Evolutionary conservation across 2,888 invertebrate species (phyloP).

Genomic region (Lathronympha strigana): DNA sequence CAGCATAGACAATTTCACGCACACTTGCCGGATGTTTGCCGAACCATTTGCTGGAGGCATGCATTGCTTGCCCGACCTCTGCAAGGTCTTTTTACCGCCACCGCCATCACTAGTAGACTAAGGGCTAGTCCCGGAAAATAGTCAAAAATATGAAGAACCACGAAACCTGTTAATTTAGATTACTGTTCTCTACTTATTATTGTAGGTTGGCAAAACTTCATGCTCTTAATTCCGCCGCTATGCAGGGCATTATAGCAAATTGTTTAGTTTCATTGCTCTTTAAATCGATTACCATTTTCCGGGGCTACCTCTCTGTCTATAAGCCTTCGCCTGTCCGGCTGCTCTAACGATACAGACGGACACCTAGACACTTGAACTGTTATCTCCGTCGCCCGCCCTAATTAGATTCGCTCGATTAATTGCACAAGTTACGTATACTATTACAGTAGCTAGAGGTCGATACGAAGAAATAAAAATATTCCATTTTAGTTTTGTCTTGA

Average conservation of each 20-base stretch:
- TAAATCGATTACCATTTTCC: too few relatives aligned
- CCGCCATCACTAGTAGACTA: neutral
- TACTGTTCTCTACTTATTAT: too few relatives aligned
- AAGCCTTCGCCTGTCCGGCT: conserved; percentile 1
- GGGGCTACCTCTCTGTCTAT: too few relatives aligned
- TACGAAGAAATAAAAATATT: conserved; percentile 3
- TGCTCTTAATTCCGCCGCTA: too few relatives aligned
- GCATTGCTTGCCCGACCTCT: conserved; percentile 47
- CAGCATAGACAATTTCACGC: conserved; percentile 74
- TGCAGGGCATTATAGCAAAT: too few relatives aligned
- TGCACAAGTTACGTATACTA: conserved; percentile 25
- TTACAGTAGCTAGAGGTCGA: conserved; percentile 26
- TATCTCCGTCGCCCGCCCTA: conserved; percentile 3
- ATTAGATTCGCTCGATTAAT: conserved; percentile 28
- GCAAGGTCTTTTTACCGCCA: conserved; percentile 30
- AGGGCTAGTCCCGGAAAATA: too few relatives aligned
- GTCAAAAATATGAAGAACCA: too few relatives aligned
- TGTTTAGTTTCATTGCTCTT: too few relatives aligned
- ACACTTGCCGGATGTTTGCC: conserved; percentile 77
- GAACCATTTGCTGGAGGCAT: conserved; percentile 71
- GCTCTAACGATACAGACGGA: conserved; percentile 3
- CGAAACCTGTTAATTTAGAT: too few relatives aligned
- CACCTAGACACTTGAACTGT: conserved; percentile 11
- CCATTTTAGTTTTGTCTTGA: conserved; percentile 42
- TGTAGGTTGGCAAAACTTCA: too few relatives aligned